A percentile compares a stretch with the other conserved stretches of the same genome.
phyloP scores from a whole-genome alignment of 1,140 invertebrate genomes.

The Papilio polyxenes region DNA sequence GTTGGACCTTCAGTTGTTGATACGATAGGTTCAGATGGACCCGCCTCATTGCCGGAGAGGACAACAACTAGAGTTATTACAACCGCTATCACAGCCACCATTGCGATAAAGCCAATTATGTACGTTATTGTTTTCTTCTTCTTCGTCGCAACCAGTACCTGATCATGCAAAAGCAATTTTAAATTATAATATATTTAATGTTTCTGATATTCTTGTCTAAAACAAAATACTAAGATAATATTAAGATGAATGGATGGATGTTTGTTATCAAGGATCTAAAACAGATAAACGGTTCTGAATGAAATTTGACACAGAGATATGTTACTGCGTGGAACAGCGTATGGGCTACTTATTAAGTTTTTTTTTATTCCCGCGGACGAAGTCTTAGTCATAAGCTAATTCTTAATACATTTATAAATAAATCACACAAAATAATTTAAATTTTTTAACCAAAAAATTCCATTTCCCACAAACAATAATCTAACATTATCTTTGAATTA shows the following conservation, averaged over 20 bases:
- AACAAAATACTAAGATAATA: background rate
- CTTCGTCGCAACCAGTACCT: constrained; percentile 70
- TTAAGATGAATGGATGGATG: too few species aligned
- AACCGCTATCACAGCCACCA: constrained; percentile 62
- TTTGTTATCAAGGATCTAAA: too few species aligned
- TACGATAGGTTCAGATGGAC: constrained; percentile 47
- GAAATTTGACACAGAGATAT: too few species aligned
- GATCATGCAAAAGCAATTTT: constrained; percentile 34
- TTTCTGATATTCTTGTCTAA: background rate
- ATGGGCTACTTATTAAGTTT: too few species aligned
- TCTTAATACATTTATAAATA: background rate
- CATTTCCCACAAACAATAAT: background rate
- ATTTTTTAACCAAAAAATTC: background rate
- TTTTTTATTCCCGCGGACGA: too few species aligned
- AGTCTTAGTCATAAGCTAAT: too few species aligned
- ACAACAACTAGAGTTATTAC: constrained; percentile 65
- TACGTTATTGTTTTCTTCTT: constrained; percentile 64
- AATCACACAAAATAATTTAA: background rate
- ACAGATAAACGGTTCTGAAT: too few species aligned
- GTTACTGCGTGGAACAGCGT: too few species aligned
- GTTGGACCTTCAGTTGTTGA: constrained; percentile 47
- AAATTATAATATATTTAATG: background rate
- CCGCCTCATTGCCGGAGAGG: constrained; percentile 56
- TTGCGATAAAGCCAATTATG: constrained; percentile 60
- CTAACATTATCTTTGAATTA: background rate